Evolutionary conservation across 2,113 vertebrate species (phyloP).

Genomic region (Apodemus sylvaticus): DNA sequence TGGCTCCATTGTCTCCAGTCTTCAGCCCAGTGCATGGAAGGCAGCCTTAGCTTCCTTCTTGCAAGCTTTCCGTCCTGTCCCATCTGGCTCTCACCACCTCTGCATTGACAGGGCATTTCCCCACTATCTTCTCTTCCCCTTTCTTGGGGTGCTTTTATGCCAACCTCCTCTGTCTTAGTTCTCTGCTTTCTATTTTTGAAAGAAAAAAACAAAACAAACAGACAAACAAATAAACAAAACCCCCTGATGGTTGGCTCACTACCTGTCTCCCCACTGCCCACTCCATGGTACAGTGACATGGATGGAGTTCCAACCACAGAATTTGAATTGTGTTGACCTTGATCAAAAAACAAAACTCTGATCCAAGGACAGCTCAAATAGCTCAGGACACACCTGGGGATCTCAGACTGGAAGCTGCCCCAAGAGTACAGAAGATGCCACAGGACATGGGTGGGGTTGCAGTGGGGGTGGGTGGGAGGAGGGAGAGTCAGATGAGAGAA

Average conservation of each 20-base stretch:
- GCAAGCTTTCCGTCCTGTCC: too few relatives aligned
- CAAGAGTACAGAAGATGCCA: neutral
- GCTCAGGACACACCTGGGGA: neutral
- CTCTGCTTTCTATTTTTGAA: neutral
- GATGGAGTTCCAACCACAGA: too few relatives aligned
- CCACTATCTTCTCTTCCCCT: neutral
- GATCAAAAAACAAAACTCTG: neutral
- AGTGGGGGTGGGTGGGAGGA: neutral
- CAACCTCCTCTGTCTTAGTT: neutral
- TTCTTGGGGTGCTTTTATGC: neutral
- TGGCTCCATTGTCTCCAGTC: too few relatives aligned
- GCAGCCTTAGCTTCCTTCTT: neutral
- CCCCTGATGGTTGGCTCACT: rapidly evolving
- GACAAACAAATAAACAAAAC: too few relatives aligned
- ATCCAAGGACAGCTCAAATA: neutral
- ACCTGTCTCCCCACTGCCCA: rapidly evolving
- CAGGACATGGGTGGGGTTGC: neutral
- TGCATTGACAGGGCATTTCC: too few relatives aligned
- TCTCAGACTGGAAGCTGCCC: neutral
- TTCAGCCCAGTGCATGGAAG: neutral
- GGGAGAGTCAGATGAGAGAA: neutral
- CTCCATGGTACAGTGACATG: too few relatives aligned
- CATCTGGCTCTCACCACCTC: neutral
- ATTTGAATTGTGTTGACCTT: rapidly evolving
- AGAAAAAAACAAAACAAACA: too few relatives aligned